Base-by-base conservation (phyloP, 1,140 invertebrate species). In the Aleiodes sp. region DNA sequence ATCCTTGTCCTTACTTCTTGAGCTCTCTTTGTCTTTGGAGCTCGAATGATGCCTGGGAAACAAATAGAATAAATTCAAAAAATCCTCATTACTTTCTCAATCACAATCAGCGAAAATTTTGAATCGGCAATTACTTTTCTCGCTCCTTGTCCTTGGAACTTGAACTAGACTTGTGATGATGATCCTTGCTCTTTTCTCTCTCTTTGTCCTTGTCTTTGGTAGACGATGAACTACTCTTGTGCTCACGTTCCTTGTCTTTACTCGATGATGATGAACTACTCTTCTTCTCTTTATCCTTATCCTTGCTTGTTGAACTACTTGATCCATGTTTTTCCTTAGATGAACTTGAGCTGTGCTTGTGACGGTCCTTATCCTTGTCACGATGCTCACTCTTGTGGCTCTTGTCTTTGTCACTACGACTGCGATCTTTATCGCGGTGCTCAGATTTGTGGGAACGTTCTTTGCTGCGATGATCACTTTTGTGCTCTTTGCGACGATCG, bases 401-500 rank as follows among this genome's bases (percentile, higher is more conserved):
- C 56, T 79, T 84, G 12, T 85, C 76, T 56, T 78, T 84, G 56
- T 71, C 70, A 19, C 52, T 37, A 4, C 84, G 84, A 63, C 77
- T 83, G 19, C 81, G 80, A 29, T 84, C 85, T 62, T 87, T 87
- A 56, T 88, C 85, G 70, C 80, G 84, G 70, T 87, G 83, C 52
- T 87, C 85, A 4, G 87, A 87, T 68, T 87, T 86, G 57, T 86
- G 84, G 60, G 82, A 84, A 10, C 89, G 85, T 72, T 92, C 89
- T 79, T 90, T 92, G 78, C 91, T 84, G 41, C 78, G 83, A 61
- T 87, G 90, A 21, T 91, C 91, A 6, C 90, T 92, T 82, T 92
- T 92, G 80, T 92, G 90, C 73, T 90, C 90, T 72, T 90, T 90
- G 74, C 91, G 91, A 12, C 89, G 89, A 39, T 87, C 89, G 75